Percentiles rank a stretch among this genome's conserved stretches.
phyloP scores from a whole-genome alignment of 2,113 vertebrate genomes.

The Asarcornis scutulata region DNA sequence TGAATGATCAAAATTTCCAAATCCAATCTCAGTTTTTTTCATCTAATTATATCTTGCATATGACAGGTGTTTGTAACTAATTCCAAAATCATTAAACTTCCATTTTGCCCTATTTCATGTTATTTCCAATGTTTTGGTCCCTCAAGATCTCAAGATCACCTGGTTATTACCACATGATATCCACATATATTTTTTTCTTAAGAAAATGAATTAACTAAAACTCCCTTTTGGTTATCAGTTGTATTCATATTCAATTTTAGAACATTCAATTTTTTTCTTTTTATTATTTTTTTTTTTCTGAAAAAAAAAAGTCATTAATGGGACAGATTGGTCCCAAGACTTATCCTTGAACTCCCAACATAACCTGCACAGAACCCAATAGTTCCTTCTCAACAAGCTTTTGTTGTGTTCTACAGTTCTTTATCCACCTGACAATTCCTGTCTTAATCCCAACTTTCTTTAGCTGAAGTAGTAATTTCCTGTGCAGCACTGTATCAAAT shows the following conservation, averaged over 20 bases:
- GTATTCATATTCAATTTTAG: neutral
- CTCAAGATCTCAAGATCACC: neutral
- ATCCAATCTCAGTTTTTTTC: neutral
- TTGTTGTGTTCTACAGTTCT: neutral
- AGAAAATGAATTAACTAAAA: neutral
- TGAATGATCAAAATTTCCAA: neutral
- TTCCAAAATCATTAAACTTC: neutral
- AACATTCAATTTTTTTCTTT: neutral
- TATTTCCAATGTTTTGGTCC: neutral
- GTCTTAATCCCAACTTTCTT: conserved; percentile 38
- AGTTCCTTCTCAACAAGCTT: neutral
- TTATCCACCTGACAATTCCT: neutral
- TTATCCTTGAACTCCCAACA: neutral
- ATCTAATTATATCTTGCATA: neutral
- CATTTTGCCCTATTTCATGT: neutral
- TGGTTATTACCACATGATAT: neutral
- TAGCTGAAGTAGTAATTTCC: conserved; percentile 47
- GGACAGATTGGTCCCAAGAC: neutral
- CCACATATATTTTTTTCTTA: neutral
- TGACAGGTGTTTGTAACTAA: neutral
- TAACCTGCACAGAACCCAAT: neutral
- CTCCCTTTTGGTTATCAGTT: neutral
- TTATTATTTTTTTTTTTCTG: neutral
- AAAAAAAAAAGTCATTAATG: neutral
- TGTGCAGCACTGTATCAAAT: conserved; percentile 1